Evolutionary conservation across 2,113 vertebrate species (phyloP).

Genomic region (Brienomyrus brachyistius): DNA sequence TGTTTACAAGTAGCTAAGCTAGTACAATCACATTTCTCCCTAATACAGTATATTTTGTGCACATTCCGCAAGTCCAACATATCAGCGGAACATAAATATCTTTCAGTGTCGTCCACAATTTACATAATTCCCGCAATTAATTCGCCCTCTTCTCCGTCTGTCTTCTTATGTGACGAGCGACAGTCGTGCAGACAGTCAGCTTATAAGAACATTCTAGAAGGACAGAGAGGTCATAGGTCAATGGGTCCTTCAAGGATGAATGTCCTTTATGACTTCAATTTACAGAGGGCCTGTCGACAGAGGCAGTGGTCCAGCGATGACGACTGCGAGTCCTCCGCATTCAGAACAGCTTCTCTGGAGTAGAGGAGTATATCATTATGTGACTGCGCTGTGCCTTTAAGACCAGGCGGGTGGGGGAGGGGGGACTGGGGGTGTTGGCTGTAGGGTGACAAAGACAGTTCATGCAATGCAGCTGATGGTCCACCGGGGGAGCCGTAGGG

Average conservation of each 20-base stretch:
- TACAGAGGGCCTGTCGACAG: not conserved
- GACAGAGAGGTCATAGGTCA: constrained; percentile 49
- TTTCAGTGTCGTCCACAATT: constrained; percentile 35
- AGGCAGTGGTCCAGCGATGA: not conserved
- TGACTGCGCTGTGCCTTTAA: not conserved
- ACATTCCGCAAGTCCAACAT: constrained; percentile 25
- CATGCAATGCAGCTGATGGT: not conserved
- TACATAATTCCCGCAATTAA: constrained; percentile 37
- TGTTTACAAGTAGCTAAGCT: not conserved
- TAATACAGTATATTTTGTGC: constrained; percentile 19
- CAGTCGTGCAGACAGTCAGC: constrained; percentile 45
- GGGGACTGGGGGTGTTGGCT: not conserved
- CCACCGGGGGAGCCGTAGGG: not conserved
- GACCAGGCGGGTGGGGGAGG: not conserved
- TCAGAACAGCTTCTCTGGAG: not conserved
- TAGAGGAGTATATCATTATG: not conserved
- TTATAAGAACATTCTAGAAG: constrained; percentile 56
- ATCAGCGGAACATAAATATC: constrained; percentile 22
- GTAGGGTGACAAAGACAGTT: not conserved
- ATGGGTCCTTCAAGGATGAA: constrained; percentile 57
- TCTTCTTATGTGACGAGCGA: constrained; percentile 54
- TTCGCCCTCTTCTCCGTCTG: constrained; percentile 39
- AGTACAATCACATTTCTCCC: not conserved
- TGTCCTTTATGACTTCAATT: constrained; percentile 43
- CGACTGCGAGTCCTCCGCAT: not conserved